Evolutionary conservation across 2,113 vertebrate genomes (phyloP), one percentile per base, ranked within the genome.

Genomic region (Syrrhaptes paradoxus): DNA sequence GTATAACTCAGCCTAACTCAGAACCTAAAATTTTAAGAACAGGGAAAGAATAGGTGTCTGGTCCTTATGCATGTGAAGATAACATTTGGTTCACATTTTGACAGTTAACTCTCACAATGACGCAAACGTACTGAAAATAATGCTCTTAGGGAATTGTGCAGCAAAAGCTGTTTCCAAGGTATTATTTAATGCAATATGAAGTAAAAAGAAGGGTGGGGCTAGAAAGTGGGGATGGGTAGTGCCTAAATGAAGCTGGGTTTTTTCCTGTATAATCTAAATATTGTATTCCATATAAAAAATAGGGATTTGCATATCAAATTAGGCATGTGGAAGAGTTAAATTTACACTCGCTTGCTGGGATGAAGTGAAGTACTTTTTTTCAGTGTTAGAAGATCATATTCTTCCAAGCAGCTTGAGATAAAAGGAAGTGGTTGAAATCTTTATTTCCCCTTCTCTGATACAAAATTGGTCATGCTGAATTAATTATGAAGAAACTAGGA

Each of bases 401-500:
- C 73, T 91, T 92, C 76, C 72, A 92, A 96, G 71, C 68, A 95
- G 85, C 57, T 72, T 95, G 68, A 95, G 92, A 94, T 95, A 96
- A 95, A 95, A 96, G 92, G 94, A 96, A 97, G 89, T 94, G 78
- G 96, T 95, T 13, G 3, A 97, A 95, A 95, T 92, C 89, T 86
- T 93, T 95, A 80, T 95, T 96, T 91, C 77, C 84, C 87, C 63
- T 92, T 93, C 87, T 96, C 96, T 94, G 93, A 96, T 96, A 96
- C 81, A 97, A 94, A 95, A 96, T 91, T 92, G 45, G 66, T 88
- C 95, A 96, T 89, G 59, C 72, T 91, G 94, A 96, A 96, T 95
- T 95, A 96, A 97, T 97, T 97, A 96, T 48, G 89, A 95, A 75
- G 84, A 85, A 95, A 92, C 89, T 91, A 95, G 91, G 91, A 97